phyloP scores from a whole-genome alignment of 2,888 invertebrate species.

The Pinctada fucata region DNA sequence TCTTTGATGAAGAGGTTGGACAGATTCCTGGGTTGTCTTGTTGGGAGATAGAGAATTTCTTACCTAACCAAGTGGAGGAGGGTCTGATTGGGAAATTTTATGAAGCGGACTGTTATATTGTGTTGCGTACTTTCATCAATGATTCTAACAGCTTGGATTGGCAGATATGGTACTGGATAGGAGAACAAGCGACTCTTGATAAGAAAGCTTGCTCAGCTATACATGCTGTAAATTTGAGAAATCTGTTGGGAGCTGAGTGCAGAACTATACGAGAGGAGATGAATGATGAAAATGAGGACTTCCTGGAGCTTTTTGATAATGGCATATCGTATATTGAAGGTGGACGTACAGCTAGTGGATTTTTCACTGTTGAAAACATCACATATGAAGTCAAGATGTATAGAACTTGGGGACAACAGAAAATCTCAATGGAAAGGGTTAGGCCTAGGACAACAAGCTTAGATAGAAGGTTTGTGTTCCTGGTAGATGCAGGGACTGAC shows the following conservation, averaged over 20 bases:
- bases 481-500: slow-evolving; percentile 90
- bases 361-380: slow-evolving; percentile 95
- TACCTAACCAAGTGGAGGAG: slow-evolving; percentile 90
- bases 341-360: slow-evolving; percentile 97
- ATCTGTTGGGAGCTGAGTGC: slow-evolving; percentile 94
- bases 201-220: slow-evolving; percentile 98
- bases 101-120: slow-evolving; percentile 98
- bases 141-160: slow-evolving; percentile 88
- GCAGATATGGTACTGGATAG: slow-evolving; percentile 99
- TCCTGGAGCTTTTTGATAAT: slow-evolving; percentile 92
- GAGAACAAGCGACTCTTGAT: slow-evolving; percentile 94
- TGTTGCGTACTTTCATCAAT: slow-evolving; percentile 91
- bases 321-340: slow-evolving; percentile 97
- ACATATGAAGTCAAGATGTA: slow-evolving; percentile 90
- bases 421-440: slow-evolving; percentile 91
- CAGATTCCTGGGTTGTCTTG: slow-evolving; percentile 92
- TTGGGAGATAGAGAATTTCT: slow-evolving; percentile 99
- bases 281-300: slow-evolving; percentile 96
- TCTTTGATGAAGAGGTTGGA: slow-evolving; percentile 94
- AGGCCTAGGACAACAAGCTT: slow-evolving; percentile 81
- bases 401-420: slow-evolving; percentile 92
- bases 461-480: slow-evolving; percentile 94
- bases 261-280: slow-evolving; percentile 98
- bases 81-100: slow-evolving; percentile 97
- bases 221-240: slow-evolving; percentile 98